Evolutionary conservation across 2,113 vertebrate species (phyloP).

Genomic region (Cricetomys ansorgei): DNA sequence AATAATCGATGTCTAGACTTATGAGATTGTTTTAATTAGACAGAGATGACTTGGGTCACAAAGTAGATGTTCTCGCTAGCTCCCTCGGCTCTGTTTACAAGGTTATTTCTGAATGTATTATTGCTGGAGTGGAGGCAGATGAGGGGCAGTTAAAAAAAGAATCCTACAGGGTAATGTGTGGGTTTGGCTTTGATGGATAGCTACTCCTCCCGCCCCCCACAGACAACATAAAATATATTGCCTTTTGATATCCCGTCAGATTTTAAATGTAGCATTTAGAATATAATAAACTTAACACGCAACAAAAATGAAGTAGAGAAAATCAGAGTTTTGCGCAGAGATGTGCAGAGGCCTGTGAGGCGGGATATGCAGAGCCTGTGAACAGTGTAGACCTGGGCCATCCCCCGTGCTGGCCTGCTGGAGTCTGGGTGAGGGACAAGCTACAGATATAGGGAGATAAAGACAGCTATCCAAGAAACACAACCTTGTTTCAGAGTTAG

Average conservation of each 20-base stretch:
- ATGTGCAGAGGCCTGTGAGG: not conserved
- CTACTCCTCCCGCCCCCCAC: no score
- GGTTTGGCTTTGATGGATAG: conserved; percentile 11
- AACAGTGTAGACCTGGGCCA: accelerated
- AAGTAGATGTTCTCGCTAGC: not conserved
- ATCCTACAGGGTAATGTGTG: conserved; percentile 19
- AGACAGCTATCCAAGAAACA: not conserved
- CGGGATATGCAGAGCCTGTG: not conserved
- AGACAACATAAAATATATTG: conserved; percentile 58
- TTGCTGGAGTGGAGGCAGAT: conserved; percentile 11
- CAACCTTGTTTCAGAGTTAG: not conserved
- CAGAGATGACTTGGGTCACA: conserved; percentile 50
- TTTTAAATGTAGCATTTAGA: conserved; percentile 42
- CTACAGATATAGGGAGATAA: no score
- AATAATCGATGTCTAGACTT: conserved; percentile 77
- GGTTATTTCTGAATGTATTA: conserved; percentile 56
- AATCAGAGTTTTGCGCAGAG: not conserved
- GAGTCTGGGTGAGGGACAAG: no score
- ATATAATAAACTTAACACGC: conserved; percentile 26
- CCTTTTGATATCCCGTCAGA: conserved; percentile 55
- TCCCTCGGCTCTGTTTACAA: conserved; percentile 67
- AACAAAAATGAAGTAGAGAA: conserved; percentile 13
- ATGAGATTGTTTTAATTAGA: conserved; percentile 79
- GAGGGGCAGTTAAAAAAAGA: not conserved
- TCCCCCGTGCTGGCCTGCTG: accelerated